phyloP scores from a whole-genome alignment of 2,888 invertebrate species.

The Folsomia candida region DNA sequence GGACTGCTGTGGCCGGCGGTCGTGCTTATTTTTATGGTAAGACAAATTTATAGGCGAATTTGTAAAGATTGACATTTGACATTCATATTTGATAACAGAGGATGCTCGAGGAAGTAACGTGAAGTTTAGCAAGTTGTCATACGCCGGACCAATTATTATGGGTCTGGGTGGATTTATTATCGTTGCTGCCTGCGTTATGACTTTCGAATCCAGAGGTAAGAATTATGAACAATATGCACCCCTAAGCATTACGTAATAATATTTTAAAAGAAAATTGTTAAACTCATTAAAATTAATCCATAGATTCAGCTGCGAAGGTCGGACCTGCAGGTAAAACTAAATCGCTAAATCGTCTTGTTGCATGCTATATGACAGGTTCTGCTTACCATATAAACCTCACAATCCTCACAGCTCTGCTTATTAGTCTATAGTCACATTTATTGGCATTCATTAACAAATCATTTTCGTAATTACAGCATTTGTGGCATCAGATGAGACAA shows the following conservation, averaged over 20 bases:
- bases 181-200: constrained; percentile 96
- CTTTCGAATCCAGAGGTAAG: constrained; percentile 96
- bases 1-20: constrained; percentile 36
- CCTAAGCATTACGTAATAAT: too few relatives aligned
- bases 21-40: constrained; percentile 33
- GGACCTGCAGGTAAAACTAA: constrained; percentile 40
- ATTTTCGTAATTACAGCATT: too few relatives aligned
- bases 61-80: too few relatives aligned
- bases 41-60: too few relatives aligned
- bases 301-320: constrained; percentile 85
- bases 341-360: neutral
- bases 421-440: too few relatives aligned
- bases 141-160: constrained; percentile 97
- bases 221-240: too few relatives aligned
- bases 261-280: too few relatives aligned
- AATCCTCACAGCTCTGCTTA: too few relatives aligned
- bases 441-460: too few relatives aligned
- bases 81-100: neutral
- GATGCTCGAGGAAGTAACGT: constrained; percentile 40
- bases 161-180: constrained; percentile 95
- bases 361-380: too few relatives aligned
- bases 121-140: constrained; percentile 83
- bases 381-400: too few relatives aligned
- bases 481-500: constrained; percentile 26
- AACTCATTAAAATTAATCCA: too few relatives aligned